These are phyloP conservation scores for Zygothrica quintamaculata DNA, from an alignment of 2,888 invertebrate species.

Conservation along the genomic window DNA sequence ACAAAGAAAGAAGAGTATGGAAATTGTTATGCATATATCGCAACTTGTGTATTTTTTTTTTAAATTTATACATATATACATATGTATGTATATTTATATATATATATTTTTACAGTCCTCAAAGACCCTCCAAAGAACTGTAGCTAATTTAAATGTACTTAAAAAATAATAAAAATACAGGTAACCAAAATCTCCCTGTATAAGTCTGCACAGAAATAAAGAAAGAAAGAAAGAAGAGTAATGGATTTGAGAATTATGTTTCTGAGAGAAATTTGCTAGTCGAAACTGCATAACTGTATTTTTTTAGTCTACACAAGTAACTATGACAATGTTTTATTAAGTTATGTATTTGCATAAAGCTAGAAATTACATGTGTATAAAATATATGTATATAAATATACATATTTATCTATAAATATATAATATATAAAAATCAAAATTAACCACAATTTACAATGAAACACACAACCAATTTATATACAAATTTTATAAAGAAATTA, in stretches of 20 bases:
- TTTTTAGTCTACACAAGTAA: constrained; percentile 51
- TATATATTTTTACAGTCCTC: constrained; percentile 9
- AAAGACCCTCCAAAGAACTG: constrained; percentile 57
- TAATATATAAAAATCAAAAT: constrained; percentile 48
- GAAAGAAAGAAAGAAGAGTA: too few species aligned
- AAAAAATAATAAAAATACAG: constrained; percentile 40
- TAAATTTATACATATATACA: constrained; percentile 20
- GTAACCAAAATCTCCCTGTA: constrained; percentile 28
- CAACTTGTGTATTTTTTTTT: constrained; percentile 58
- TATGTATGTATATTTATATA: constrained; percentile 19
- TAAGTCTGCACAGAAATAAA: constrained; percentile 45
- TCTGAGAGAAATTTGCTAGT: constrained; percentile 66
- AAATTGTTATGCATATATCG: constrained; percentile 61
- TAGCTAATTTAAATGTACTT: constrained; percentile 74
- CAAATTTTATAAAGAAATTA: constrained; percentile 68
- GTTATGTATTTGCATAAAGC: constrained; percentile 56
- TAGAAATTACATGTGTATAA: constrained; percentile 21
- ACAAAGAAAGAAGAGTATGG: constrained; percentile 1
- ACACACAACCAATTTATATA: constrained; percentile 58
- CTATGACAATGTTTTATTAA: constrained; percentile 20
- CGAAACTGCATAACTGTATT: constrained; percentile 69
- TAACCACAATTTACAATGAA: constrained; percentile 65
- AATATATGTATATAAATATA: constrained; percentile 15
- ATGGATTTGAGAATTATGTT: constrained; percentile 16
- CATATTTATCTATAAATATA: constrained; percentile 23